These are phyloP conservation scores for Eudasyphora cyanicolor DNA, from an alignment of 2,888 invertebrate species.

Conservation along the genomic window DNA sequence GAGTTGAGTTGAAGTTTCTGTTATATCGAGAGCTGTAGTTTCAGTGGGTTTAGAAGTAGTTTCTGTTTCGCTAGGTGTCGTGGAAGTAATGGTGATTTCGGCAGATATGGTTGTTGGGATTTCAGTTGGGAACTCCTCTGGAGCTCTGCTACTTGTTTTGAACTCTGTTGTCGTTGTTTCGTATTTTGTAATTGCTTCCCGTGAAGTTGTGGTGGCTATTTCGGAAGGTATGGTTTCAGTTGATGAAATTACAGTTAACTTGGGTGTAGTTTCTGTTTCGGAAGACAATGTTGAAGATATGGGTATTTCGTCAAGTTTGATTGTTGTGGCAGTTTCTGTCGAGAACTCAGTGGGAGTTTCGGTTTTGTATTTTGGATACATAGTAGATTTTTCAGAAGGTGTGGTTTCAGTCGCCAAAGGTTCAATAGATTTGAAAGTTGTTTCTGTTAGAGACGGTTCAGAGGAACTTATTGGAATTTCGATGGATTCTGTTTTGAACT, in stretches of 20 bases:
- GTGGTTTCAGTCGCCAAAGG: background rate
- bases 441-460: background rate
- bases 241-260: background rate
- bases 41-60: background rate
- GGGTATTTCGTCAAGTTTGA: background rate
- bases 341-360: background rate
- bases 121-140: too few relatives aligned
- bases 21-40: background rate
- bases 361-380: background rate
- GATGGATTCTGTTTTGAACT: background rate
- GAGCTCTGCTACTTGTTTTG: too few relatives aligned
- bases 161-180: too few relatives aligned
- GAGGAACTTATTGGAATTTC: background rate
- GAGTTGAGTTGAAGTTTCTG: background rate
- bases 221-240: background rate
- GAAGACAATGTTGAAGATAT: background rate
- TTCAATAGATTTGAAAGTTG: background rate
- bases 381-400: background rate
- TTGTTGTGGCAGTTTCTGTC: background rate
- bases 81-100: background rate
- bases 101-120: background rate
- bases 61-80: background rate
- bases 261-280: background rate
- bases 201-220: too few relatives aligned
- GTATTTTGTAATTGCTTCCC: too few relatives aligned